These are phyloP conservation scores for Meteorus colon DNA, from an alignment of 2,888 invertebrate genomes.

Conservation along the genomic window DNA sequence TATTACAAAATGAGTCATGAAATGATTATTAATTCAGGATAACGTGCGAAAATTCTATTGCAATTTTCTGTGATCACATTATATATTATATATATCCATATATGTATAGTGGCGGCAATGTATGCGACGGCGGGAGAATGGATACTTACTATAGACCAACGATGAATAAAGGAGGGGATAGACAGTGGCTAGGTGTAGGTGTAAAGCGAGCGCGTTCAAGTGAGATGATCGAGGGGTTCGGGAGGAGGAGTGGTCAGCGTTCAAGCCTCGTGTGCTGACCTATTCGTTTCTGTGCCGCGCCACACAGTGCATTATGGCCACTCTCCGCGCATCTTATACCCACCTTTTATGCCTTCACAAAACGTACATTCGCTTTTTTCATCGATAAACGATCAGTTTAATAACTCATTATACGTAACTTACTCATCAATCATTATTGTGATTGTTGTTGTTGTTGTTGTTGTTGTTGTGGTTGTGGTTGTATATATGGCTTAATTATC, in stretches of 20 bases:
- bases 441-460: background rate
- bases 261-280: conserved; percentile 68
- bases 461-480: background rate
- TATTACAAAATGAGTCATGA: background rate
- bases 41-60: background rate
- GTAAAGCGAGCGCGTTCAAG: conserved; percentile 66
- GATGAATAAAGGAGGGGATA: conserved; percentile 37
- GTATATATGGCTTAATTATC: too few species aligned
- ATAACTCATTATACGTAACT: background rate
- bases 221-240: conserved; percentile 63
- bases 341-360: background rate
- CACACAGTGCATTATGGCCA: conserved; percentile 71
- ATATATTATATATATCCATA: conserved; percentile 33
- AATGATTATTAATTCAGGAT: background rate
- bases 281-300: conserved; percentile 69
- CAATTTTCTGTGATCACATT: background rate
- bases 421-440: background rate
- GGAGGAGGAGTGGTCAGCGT: conserved; percentile 70
- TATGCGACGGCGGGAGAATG: conserved; percentile 32
- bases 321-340: conserved; percentile 55
- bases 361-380: background rate
- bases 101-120: conserved; percentile 25
- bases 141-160: conserved; percentile 35
- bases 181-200: conserved; percentile 58
- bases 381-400: background rate